phyloP scores from a whole-genome alignment of 1,140 invertebrate genomes.

The Drosophila mauritiana region DNA sequence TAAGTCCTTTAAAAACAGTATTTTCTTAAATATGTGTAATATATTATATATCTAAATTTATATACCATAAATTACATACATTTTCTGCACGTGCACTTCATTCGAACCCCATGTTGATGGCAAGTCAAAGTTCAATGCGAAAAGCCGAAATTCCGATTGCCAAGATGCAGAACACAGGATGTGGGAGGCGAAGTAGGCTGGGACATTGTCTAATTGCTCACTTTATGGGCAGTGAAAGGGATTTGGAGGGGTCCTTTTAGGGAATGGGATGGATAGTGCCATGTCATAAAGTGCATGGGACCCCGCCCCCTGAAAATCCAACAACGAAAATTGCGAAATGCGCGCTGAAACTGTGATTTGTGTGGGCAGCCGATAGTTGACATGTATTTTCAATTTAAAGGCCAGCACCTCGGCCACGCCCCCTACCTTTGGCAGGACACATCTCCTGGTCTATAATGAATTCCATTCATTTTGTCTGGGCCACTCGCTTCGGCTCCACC shows the following conservation, averaged over 20 bases:
- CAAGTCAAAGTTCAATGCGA: constrained; percentile 77
- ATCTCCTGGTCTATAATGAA: constrained; percentile 73
- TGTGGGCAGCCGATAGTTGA: constrained; percentile 68
- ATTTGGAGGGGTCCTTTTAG: background rate
- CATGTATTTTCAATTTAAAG: constrained; percentile 80
- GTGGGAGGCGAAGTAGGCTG: constrained; percentile 13
- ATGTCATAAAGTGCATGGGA: constrained; percentile 74
- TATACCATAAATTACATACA: too few species aligned
- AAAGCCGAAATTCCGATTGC: constrained; percentile 73
- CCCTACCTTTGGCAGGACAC: constrained; percentile 17
- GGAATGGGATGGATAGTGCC: constrained; percentile 11
- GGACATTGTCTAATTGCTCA: constrained; percentile 78
- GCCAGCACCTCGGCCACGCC: constrained; percentile 50
- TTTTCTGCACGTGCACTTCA: constrained; percentile 12
- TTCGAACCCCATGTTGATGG: constrained; percentile 39
- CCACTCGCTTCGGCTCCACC: constrained; percentile 10
- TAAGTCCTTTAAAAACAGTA: too few species aligned
- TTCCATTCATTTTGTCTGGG: constrained; percentile 78
- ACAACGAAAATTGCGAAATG: constrained; percentile 53
- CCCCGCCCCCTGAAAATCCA: constrained; percentile 43
- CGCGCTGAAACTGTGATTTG: constrained; percentile 63
- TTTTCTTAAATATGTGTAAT: too few species aligned
- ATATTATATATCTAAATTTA: background rate
- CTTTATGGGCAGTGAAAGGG: constrained; percentile 46
- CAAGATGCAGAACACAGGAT: constrained; percentile 51